These are phyloP conservation scores for Ciconia stormi DNA, from an alignment of 2,113 vertebrate genomes.

Conservation along the genomic window DNA sequence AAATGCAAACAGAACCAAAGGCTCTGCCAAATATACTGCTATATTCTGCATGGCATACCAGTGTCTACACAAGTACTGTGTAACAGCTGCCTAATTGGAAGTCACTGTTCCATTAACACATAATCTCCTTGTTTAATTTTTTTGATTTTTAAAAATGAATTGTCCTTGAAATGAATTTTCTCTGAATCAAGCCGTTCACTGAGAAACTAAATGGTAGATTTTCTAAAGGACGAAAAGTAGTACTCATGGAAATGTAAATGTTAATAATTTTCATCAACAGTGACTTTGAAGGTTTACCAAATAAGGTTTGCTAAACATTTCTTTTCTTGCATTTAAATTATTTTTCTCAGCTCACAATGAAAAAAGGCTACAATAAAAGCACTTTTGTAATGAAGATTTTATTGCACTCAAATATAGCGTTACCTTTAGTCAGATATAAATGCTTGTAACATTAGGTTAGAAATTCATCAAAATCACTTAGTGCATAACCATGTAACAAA, in stretches of 20 bases:
- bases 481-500: background rate
- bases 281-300: slow-evolving; percentile 40
- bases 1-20: background rate
- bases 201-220: background rate
- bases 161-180: slow-evolving; percentile 1
- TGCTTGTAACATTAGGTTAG: background rate
- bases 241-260: background rate
- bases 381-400: background rate
- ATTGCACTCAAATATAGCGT: background rate
- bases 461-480: slow-evolving; percentile 8
- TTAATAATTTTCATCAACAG: slow-evolving; percentile 10
- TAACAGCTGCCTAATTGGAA: background rate
- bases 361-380: background rate
- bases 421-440: background rate
- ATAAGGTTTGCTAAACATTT: background rate
- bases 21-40: background rate
- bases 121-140: background rate
- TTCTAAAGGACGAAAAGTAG: background rate
- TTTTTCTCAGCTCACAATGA: background rate
- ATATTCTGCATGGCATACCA: background rate
- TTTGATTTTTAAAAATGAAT: background rate
- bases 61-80: background rate
- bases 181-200: background rate
- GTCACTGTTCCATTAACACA: background rate
- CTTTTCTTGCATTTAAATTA: background rate